A percentile compares a stretch with the other conserved stretches of the same genome.
Conservation (phyloP, 2,888 invertebrate species). For the Pseudococcus viburni region DNA sequence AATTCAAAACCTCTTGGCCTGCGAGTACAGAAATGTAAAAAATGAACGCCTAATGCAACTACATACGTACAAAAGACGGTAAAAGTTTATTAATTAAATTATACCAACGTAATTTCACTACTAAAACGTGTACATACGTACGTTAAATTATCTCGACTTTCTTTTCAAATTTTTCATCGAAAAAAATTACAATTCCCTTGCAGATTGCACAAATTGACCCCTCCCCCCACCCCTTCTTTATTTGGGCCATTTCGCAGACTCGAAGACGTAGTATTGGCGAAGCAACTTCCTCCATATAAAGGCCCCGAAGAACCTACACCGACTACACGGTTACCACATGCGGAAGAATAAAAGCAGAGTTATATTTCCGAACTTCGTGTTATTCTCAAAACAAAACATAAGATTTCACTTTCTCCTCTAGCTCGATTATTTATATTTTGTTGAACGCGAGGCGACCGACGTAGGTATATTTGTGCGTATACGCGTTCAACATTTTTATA, state of each 20-base stretch:
- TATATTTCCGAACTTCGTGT: conserved; percentile 44
- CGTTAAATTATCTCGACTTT: conserved; percentile 2
- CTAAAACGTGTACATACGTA: neutral
- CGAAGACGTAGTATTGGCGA: neutral
- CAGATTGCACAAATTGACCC: neutral
- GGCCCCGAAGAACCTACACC: neutral
- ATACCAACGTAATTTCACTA: neutral
- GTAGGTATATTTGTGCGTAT: neutral
- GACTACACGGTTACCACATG: neutral
- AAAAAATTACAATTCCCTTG: neutral
- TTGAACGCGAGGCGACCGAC: neutral
- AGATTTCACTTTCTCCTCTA: conserved; percentile 48
- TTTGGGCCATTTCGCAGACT: neutral
- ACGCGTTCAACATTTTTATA: neutral
- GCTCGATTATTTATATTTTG: conserved; percentile 50
- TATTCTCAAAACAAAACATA: conserved; percentile 55
- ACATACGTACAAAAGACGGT: neutral
- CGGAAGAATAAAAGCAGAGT: conserved; percentile 43
- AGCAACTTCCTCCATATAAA: neutral
- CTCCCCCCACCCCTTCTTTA: neutral
- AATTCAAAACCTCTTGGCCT: neutral
- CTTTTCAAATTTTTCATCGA: conserved; percentile 17
- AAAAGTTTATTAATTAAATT: conserved; percentile 25
- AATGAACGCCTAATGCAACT: neutral
- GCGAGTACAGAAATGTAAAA: neutral